Base-by-base conservation (phyloP, 2,888 invertebrate genomes). In the Drepanosiphum platanoidis region DNA sequence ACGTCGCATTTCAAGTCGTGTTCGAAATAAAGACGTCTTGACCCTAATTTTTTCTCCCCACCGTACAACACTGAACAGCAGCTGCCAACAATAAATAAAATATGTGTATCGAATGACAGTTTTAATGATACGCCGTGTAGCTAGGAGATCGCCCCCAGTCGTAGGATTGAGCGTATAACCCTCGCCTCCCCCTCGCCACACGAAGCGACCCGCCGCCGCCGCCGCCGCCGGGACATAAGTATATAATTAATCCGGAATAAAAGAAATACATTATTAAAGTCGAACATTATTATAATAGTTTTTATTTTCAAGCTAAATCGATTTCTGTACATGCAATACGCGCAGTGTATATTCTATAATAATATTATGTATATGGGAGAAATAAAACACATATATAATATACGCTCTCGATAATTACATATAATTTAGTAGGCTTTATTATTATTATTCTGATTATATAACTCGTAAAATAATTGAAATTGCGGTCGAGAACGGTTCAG, bases 31-130 rank as follows among this genome's bases (percentile, higher is more conserved):
- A 39, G 39, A 79, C 66, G 8, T 39, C 42, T 78, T 32, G 78
- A 79, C 78, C 78, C 42, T 32, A 46, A 79, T 32, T 39, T 30
- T 42, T 46, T 68, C 46, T 64, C n/a, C 30, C 66, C 13, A 78
- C 30, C 30, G n/a, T n/a, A 18, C 22, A 52, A 52, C 22, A 52
- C 22, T 52, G 22, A 18, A 66, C 32, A 79, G 66, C 46, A 64
- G 30, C 64, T 68, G 66, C 32, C 27, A 46, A 13, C 9, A 1
- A n/a, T 39, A 61, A 58, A 36, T 58, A 36, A n/a, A n/a, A 77
- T 42, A 30, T 3, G 0, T 4, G 3, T n/a, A 32, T 42, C 66
- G n/a, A 66, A 79, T 46, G n/a, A 46, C 78, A 32, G 18, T 66
- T 66, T 66, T 61, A 42, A 66, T 39, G 36, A 39, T 64, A 64